Base-by-base conservation (phyloP, 2,113 vertebrate genomes). In the Dunckerocampus dactyliophorus region DNA sequence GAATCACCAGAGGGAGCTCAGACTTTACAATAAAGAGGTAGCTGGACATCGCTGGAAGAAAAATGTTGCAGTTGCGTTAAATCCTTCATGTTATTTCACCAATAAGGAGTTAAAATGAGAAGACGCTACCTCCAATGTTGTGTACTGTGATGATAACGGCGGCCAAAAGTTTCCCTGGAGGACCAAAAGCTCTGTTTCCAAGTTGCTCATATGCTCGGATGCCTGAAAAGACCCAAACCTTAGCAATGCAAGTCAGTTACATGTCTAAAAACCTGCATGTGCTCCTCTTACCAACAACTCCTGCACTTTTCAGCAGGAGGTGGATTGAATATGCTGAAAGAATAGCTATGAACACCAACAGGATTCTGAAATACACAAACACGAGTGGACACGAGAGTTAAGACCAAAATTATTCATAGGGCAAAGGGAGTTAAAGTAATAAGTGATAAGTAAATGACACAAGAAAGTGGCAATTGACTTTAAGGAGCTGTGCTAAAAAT, bases 11-110 rank as follows among this genome's bases (percentile, higher is more conserved):
- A 1, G 93, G 94, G 37, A 96, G 87, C 81, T 96, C 93, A 0
- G 89, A 94, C 71, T 94, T 95, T 66, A 95, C 91, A 62, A 95
- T 96, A 84, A 93, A 96, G 71, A 95, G 90, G 80, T 96, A 96
- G 79, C 92, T 95, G 74, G 93, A 95, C 93, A 95, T 94, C 7
- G 93, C 92, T 95, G 56, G 60, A 71, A 73, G 51, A 58, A 55
- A 76, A 46, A 67, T 61, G 59, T 50, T 22, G 31, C 4, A 7
- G 1, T 9, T 34, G 31, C 8, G 24, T 34, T 2, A 24, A 17
- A 31, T 28, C 24, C 24, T 53, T 53, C 10, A 13, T 4, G 11
- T 43, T 43, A 43, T 42, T 42, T n/a, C 11, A 61, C 15, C 20
- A 51, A 52, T 42, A 3, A 62, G 37, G 31, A 6, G 2, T 1